Percentiles rank a stretch among this genome's conserved stretches.
These are phyloP conservation scores for Toxotes chatareus DNA, from an alignment of 2,113 vertebrate genomes.

Conservation along the genomic window DNA sequence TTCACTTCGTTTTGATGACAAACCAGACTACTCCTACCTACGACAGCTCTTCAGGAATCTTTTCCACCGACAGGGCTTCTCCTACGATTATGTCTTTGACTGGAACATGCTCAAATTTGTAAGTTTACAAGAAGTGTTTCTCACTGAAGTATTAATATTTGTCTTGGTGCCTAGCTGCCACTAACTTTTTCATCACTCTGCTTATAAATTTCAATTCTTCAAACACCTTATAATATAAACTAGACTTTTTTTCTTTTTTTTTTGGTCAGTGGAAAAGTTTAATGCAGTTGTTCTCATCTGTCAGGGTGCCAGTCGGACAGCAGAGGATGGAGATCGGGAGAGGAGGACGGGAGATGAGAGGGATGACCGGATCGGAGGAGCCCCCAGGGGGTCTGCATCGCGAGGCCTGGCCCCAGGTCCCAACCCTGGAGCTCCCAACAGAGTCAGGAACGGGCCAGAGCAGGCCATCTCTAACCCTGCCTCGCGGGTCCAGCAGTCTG, in stretches of 20 bases:
- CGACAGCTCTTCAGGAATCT: constrained; percentile 98
- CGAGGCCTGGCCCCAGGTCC: constrained; percentile 84
- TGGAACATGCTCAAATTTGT: constrained; percentile 99
- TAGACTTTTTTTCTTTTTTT: neutral
- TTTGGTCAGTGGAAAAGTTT: neutral
- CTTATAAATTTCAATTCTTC: neutral
- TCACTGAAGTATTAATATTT: neutral
- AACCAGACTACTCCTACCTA: constrained; percentile 97
- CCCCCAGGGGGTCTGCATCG: constrained; percentile 85
- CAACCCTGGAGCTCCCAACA: constrained; percentile 89
- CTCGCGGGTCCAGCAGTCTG: constrained; percentile 94
- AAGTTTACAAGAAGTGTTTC: constrained; percentile 73
- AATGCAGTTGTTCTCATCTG: neutral
- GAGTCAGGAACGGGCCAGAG: constrained; percentile 92
- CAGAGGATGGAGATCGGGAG: constrained; percentile 93
- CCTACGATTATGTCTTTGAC: constrained; percentile 97
- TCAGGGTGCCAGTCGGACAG: constrained; percentile 93
- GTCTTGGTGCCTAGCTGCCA: neutral
- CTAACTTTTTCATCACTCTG: neutral
- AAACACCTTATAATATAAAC: neutral
- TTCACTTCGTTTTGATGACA: constrained; percentile 97
- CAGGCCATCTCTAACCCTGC: constrained; percentile 93
- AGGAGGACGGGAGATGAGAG: constrained; percentile 89
- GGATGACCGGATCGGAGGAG: constrained; percentile 92
- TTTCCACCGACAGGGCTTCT: constrained; percentile 97